A percentile compares a stretch with the other conserved stretches of the same genome.
phyloP scores from a whole-genome alignment of 2,888 invertebrate genomes.

The Urechis unicinctus region DNA sequence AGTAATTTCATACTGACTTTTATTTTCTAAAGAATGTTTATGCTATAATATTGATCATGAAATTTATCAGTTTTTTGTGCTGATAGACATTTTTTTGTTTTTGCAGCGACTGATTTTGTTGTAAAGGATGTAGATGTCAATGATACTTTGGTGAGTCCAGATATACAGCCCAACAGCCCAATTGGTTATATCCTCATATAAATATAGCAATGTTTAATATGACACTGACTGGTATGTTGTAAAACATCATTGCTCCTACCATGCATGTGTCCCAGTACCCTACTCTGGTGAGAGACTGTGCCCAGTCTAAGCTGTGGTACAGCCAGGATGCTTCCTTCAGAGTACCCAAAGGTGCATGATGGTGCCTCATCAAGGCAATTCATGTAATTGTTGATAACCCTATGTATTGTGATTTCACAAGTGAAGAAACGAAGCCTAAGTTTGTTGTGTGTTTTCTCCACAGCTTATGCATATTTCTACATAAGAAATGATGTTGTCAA shows the following conservation, averaged over 20 bases:
- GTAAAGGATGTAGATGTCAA: slow-evolving; percentile 22
- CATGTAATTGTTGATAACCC: too few species aligned
- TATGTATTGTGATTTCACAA: not conserved
- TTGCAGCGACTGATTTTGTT: slow-evolving; percentile 27
- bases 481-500: slow-evolving; percentile 55
- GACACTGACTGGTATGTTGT: too few species aligned
- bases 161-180: too few species aligned
- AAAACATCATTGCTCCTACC: too few species aligned
- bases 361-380: not conserved
- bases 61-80: too few species aligned
- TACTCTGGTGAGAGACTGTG: slow-evolving; percentile 56
- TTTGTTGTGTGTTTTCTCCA: not conserved
- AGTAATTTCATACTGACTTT: too few species aligned
- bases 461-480: slow-evolving; percentile 11
- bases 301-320: slow-evolving; percentile 70
- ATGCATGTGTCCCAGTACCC: too few species aligned
- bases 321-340: slow-evolving; percentile 76
- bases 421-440: too few species aligned
- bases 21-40: too few species aligned
- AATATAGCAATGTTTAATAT: too few species aligned
- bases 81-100: not conserved
- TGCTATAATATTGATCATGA: too few species aligned
- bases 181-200: too few species aligned
- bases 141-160: slow-evolving; percentile 1
- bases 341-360: slow-evolving; percentile 63